Percentiles rank a stretch among this genome's conserved stretches.
phyloP scores from a whole-genome alignment of 2,113 vertebrate genomes.

The Gallinago paraguaiae region DNA sequence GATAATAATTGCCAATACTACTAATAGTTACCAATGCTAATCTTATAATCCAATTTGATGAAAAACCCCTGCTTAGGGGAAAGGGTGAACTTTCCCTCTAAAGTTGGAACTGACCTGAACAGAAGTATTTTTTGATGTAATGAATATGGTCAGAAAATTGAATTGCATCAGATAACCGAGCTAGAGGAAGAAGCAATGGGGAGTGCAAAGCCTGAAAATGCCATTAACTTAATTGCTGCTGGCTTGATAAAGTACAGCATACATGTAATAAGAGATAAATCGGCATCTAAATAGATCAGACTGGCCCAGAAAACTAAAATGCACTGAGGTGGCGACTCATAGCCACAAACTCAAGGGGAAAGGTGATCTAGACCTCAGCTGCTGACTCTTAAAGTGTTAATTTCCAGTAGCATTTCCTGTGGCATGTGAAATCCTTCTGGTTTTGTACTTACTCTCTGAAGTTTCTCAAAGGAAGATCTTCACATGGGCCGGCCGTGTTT shows the following conservation, averaged over 20 bases:
- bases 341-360: background rate
- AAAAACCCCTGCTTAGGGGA: background rate
- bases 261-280: background rate
- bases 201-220: background rate
- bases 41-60: constrained; percentile 18
- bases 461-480: background rate
- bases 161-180: background rate
- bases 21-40: background rate
- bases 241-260: background rate
- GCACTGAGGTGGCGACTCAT: background rate
- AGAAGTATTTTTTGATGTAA: background rate
- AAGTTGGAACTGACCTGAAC: background rate
- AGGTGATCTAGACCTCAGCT: background rate
- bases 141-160: background rate
- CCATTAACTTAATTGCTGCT: background rate
- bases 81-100: background rate
- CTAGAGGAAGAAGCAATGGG: background rate
- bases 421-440: background rate
- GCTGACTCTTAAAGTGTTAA: background rate
- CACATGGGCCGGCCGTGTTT: background rate
- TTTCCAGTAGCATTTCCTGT: background rate
- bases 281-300: background rate
- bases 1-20: background rate
- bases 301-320: background rate
- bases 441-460: constrained; percentile 6